Conservation (phyloP, 2,113 vertebrate genomes). For the Hippoglossus stenolepis region DNA sequence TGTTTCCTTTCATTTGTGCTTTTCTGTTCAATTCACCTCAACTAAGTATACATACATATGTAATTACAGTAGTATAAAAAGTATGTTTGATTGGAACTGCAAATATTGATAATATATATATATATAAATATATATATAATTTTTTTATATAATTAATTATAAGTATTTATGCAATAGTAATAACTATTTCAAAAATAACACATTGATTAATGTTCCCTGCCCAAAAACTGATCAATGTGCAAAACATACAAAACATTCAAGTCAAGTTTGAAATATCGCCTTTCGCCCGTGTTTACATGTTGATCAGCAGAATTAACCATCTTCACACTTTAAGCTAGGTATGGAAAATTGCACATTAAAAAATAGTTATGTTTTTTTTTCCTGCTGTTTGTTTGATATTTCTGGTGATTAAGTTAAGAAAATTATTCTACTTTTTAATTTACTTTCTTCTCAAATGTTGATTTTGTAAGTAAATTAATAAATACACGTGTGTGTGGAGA, state of each 20-base stretch:
- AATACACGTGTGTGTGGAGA: not conserved
- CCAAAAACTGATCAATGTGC: conserved; percentile 8
- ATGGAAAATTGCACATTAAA: too few species aligned
- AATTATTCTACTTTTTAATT: too few species aligned
- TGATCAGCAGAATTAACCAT: conserved; percentile 11
- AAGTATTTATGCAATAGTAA: conserved; percentile 31
- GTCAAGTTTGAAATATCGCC: conserved; percentile 7
- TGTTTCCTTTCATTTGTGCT: conserved; percentile 17
- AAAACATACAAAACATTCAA: conserved; percentile 2
- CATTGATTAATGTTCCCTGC: conserved; percentile 18
- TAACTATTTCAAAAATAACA: not conserved
- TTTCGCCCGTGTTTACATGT: conserved; percentile 37
- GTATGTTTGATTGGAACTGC: conserved; percentile 18
- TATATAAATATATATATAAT: conserved; percentile 5
- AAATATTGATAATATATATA: conserved; percentile 27
- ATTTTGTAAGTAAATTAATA: not conserved
- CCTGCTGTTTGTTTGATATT: not conserved
- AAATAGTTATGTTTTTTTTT: too few species aligned
- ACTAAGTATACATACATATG: conserved; percentile 15
- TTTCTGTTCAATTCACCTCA: conserved; percentile 13
- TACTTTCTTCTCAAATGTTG: too few species aligned
- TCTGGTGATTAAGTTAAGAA: too few species aligned
- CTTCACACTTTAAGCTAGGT: not conserved
- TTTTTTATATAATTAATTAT: conserved; percentile 19
- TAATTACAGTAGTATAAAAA: conserved; percentile 28